Evolutionary conservation across 1,140 invertebrate genomes (phyloP).

Genomic region (Lepidurus apus): DNA sequence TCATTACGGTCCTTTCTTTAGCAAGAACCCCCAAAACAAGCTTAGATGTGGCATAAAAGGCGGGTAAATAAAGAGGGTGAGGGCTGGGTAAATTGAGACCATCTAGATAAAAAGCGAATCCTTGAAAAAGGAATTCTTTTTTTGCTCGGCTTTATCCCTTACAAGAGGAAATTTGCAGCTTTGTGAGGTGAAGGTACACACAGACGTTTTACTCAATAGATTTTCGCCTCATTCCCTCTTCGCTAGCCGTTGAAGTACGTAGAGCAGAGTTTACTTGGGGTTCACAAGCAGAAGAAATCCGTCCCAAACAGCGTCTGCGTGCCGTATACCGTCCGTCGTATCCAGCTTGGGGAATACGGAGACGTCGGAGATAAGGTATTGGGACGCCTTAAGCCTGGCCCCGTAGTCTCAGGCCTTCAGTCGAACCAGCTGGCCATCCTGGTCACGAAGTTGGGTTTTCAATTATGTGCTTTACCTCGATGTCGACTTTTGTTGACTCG

Average conservation of each 20-base stretch:
- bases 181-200: neutral
- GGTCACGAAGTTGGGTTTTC: neutral
- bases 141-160: neutral
- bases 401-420: slow-evolving; percentile 1
- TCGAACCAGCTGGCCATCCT: neutral
- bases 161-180: neutral
- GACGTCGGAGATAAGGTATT: slow-evolving; percentile 13
- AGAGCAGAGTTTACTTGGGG: neutral
- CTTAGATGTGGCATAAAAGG: neutral
- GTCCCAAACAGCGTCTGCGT: neutral
- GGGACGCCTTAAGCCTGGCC: slow-evolving; percentile 4
- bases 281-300: neutral
- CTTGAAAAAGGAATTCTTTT: neutral
- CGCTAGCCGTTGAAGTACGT: neutral
- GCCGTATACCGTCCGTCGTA: neutral
- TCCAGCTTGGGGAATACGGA: neutral
- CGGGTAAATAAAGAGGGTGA: neutral
- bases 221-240: neutral
- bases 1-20: too few relatives aligned
- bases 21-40: neutral
- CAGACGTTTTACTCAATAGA: neutral
- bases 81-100: neutral
- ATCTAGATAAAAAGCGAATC: neutral
- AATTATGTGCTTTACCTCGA: neutral
- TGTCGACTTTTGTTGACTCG: neutral